Conservation (phyloP, 1,140 invertebrate genomes). For the Drosophila suzukii region DNA sequence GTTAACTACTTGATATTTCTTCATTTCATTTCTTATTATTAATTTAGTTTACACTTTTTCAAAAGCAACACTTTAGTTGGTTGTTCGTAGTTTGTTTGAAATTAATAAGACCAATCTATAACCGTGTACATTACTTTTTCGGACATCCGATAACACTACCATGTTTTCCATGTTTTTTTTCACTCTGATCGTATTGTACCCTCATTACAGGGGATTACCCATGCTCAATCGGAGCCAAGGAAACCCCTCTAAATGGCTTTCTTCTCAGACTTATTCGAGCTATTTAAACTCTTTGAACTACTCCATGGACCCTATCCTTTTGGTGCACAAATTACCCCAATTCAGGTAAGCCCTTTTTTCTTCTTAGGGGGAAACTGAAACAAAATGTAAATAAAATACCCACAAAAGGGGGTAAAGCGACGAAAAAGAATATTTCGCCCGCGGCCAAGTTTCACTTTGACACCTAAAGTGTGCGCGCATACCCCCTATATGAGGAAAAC, state of each 20-base stretch:
- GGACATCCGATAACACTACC: constrained; percentile 3
- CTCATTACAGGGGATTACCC: constrained; percentile 36
- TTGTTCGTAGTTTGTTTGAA: no score
- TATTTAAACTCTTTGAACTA: constrained; percentile 43
- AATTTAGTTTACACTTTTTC: no score
- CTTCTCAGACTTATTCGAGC: constrained; percentile 8
- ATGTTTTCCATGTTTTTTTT: neutral
- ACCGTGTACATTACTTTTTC: neutral
- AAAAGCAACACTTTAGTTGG: no score
- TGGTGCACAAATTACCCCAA: constrained; percentile 63
- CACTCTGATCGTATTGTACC: constrained; percentile 13
- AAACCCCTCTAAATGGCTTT: constrained; percentile 20
- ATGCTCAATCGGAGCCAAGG: constrained; percentile 16
- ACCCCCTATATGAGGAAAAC: constrained; percentile 45
- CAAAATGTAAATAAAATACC: constrained; percentile 79
- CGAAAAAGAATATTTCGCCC: constrained; percentile 21
- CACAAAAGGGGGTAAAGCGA: constrained; percentile 40
- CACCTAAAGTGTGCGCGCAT: constrained; percentile 80
- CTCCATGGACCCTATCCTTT: constrained; percentile 23
- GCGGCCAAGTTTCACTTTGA: constrained; percentile 67
- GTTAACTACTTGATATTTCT: no score
- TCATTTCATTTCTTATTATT: no score
- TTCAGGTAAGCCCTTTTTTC: constrained; percentile 48
- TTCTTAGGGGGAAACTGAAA: constrained; percentile 44
- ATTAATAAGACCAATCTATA: no score